A percentile compares a stretch with the other conserved stretches of the same genome.
Evolutionary conservation across 1,140 invertebrate genomes (phyloP).

Genomic region (Oryzaephilus surinamensis): DNA sequence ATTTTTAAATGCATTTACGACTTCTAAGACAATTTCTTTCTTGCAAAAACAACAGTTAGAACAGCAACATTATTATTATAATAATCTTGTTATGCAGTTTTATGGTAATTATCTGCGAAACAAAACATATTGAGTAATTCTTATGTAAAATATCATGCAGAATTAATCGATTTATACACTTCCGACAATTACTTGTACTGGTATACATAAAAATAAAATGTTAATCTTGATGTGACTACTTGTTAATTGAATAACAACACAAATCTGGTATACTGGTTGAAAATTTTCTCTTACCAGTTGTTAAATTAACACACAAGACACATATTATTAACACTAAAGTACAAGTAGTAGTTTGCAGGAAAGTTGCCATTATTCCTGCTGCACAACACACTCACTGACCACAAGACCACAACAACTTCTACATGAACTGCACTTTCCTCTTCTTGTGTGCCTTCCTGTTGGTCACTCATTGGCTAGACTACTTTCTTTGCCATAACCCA

Average conservation of each 20-base stretch:
- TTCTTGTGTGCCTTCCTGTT: slow-evolving; percentile 13
- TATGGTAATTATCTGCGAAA: too few relatives aligned
- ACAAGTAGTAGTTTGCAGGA: slow-evolving; percentile 7
- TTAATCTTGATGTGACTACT: slow-evolving; percentile 2
- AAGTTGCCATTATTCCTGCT: slow-evolving; percentile 12
- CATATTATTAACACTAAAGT: slow-evolving; percentile 8
- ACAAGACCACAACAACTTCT: slow-evolving; percentile 4
- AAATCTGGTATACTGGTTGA: slow-evolving; percentile 5
- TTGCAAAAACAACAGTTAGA: too few relatives aligned
- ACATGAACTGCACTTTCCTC: slow-evolving; percentile 15
- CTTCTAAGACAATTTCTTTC: too few relatives aligned
- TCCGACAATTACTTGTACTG: slow-evolving; percentile 1
- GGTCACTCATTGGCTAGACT: slow-evolving; percentile 14
- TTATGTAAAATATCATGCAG: too few relatives aligned
- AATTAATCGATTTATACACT: slow-evolving; percentile 7
- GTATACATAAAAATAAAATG: slow-evolving; percentile 4
- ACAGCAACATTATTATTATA: too few relatives aligned
- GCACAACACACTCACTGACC: slow-evolving; percentile 11
- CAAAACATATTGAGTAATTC: too few relatives aligned
- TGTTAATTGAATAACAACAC: neutral
- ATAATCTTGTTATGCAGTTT: too few relatives aligned
- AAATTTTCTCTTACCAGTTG: too few relatives aligned
- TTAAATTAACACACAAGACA: slow-evolving; percentile 3
- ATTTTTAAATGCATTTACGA: too few relatives aligned
- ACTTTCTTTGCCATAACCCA: slow-evolving; percentile 15